Conservation (phyloP, 2,888 invertebrate species). For the Abrostola tripartita region DNA sequence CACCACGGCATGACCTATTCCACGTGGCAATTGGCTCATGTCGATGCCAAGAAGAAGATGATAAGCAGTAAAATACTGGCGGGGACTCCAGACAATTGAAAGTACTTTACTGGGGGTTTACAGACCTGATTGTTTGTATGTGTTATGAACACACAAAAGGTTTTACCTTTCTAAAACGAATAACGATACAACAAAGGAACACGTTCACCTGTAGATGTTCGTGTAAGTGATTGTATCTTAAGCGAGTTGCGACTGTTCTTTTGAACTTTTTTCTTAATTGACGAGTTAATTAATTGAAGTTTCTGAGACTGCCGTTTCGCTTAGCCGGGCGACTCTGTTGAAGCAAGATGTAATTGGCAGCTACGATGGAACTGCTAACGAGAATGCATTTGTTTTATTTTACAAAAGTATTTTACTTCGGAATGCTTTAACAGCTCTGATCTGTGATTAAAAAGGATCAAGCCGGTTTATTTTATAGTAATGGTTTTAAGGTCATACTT, state of each 20-base stretch:
- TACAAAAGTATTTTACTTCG: neutral
- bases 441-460: neutral
- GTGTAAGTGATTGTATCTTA: conserved; percentile 29
- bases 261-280: conserved; percentile 52
- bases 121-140: no score
- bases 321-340: conserved; percentile 48
- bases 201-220: conserved; percentile 1
- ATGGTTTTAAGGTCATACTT: no score
- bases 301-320: conserved; percentile 56
- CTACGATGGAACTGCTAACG: conserved; percentile 34
- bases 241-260: conserved; percentile 30
- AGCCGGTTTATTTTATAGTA: no score
- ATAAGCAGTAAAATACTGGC: no score
- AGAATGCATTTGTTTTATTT: conserved; percentile 14
- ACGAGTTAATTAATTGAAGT: conserved; percentile 66
- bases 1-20: no score
- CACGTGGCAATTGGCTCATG: no score
- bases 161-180: no score
- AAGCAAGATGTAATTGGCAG: conserved; percentile 38
- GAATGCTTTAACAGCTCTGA: neutral
- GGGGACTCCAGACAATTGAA: no score
- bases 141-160: no score
- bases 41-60: no score
- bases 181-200: neutral
- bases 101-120: no score